Evolutionary conservation across 1,140 invertebrate species (phyloP).

Genomic region (Metaphire vulgaris): DNA sequence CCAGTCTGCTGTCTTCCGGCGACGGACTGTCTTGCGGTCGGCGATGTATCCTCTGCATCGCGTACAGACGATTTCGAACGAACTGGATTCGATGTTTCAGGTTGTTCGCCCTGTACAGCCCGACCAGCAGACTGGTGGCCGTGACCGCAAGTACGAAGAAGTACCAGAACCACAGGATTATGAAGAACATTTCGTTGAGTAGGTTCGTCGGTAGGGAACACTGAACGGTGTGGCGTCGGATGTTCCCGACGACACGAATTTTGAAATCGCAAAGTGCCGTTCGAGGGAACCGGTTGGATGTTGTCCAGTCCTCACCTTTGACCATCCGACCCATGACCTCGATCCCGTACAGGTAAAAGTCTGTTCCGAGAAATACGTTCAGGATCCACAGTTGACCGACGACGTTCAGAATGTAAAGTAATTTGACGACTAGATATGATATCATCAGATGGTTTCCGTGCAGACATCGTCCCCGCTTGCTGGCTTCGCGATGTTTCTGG

Average conservation of each 20-base stretch:
- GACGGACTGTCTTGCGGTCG: too few relatives aligned
- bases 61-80: constrained; percentile 8
- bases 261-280: constrained; percentile 52
- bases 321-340: constrained; percentile 53
- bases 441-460: constrained; percentile 54
- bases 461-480: too few relatives aligned
- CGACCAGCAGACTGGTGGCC: constrained; percentile 46
- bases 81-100: background rate
- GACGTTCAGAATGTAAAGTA: constrained; percentile 55
- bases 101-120: constrained; percentile 30
- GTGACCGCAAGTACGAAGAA: constrained; percentile 55
- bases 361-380: constrained; percentile 54
- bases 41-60: background rate
- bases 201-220: constrained; percentile 34
- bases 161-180: constrained; percentile 58
- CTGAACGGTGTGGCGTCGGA: constrained; percentile 34
- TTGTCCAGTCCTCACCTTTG: constrained; percentile 51
- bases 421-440: constrained; percentile 55
- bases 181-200: constrained; percentile 44
- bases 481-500: constrained; percentile 43
- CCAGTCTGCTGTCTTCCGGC: background rate
- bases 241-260: constrained; percentile 51
- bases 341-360: constrained; percentile 54
- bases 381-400: constrained; percentile 56
- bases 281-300: constrained; percentile 46